Conservation (phyloP, 2,113 vertebrate genomes). For the Myxocyprinus asiaticus region DNA sequence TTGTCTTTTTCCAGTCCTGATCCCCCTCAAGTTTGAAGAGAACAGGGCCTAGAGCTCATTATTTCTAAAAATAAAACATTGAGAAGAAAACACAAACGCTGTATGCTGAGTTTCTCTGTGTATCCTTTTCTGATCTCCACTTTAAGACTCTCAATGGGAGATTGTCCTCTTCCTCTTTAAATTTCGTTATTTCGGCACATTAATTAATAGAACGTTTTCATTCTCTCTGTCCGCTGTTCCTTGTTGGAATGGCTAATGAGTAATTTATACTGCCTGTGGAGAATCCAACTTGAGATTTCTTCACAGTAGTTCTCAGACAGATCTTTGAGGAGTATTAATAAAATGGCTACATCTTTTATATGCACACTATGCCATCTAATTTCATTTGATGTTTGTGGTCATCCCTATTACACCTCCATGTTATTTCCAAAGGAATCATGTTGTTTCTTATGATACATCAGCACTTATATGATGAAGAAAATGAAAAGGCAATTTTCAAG, state of each 20-base stretch:
- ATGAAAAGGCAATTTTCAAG: too few species aligned
- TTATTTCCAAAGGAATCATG: not conserved
- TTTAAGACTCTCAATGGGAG: slow-evolving; percentile 39
- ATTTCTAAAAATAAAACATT: not conserved
- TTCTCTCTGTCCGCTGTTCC: slow-evolving; percentile 34
- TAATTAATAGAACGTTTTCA: slow-evolving; percentile 51
- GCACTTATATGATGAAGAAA: not conserved
- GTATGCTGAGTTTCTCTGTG: slow-evolving; percentile 5
- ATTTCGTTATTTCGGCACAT: slow-evolving; percentile 56
- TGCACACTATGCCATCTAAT: slow-evolving; percentile 14
- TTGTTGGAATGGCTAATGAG: slow-evolving; percentile 57
- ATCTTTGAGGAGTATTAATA: slow-evolving; percentile 45
- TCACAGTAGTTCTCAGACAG: slow-evolving; percentile 29
- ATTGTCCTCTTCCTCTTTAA: slow-evolving; percentile 41
- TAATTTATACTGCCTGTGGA: slow-evolving; percentile 54
- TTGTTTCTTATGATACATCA: not conserved
- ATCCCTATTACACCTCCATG: slow-evolving; percentile 6
- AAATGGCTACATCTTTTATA: slow-evolving; percentile 35
- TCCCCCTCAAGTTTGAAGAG: not conserved
- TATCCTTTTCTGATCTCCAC: slow-evolving; percentile 30
- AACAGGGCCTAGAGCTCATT: slow-evolving; percentile 1
- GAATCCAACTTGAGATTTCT: slow-evolving; percentile 31
- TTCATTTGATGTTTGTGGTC: not conserved
- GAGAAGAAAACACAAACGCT: not conserved
- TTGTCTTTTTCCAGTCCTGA: slow-evolving; percentile 18